A percentile compares a stretch with the other conserved stretches of the same genome.
Conservation (phyloP, 2,797 vertebrate species). For the Bryconaethiops microstoma region DNA sequence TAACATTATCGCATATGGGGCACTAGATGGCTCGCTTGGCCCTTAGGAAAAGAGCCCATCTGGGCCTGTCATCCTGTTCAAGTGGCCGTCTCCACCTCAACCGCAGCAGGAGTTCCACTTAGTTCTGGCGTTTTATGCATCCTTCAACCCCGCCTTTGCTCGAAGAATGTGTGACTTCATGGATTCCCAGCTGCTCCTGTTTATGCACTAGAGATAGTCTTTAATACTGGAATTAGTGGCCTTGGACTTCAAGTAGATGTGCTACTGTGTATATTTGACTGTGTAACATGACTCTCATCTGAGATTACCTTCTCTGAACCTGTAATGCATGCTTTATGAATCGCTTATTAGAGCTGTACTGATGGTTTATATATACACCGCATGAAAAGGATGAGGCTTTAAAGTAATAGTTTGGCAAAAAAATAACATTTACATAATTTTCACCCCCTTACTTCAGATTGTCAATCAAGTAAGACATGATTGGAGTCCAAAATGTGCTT, state of each 20-base stretch:
- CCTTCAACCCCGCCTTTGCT: slow-evolving; percentile 69
- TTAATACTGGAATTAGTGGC: slow-evolving; percentile 75
- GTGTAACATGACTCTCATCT: slow-evolving; percentile 44
- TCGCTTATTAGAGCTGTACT: slow-evolving; percentile 45
- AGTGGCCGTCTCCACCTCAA: slow-evolving; percentile 43
- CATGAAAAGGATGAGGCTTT: slow-evolving; percentile 26
- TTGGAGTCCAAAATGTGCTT: too few species aligned
- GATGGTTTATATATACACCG: slow-evolving; percentile 51
- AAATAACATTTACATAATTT: too few species aligned
- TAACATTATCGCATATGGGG: slow-evolving; percentile 50
- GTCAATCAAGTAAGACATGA: too few species aligned
- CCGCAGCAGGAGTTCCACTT: slow-evolving; percentile 48
- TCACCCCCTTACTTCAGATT: too few species aligned
- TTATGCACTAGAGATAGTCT: slow-evolving; percentile 75
- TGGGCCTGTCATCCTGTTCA: slow-evolving; percentile 16
- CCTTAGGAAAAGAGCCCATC: not conserved
- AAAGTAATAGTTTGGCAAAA: not conserved
- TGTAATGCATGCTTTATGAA: slow-evolving; percentile 47
- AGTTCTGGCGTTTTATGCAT: slow-evolving; percentile 60
- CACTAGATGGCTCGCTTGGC: slow-evolving; percentile 39
- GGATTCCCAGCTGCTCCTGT: slow-evolving; percentile 54
- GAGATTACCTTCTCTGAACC: slow-evolving; percentile 52
- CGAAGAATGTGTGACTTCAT: slow-evolving; percentile 65
- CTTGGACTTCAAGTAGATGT: slow-evolving; percentile 66
- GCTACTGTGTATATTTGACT: slow-evolving; percentile 56